These are phyloP conservation scores for Ceratotherium simum DNA, from an alignment of 2,113 vertebrate genomes.

Conservation along the genomic window DNA sequence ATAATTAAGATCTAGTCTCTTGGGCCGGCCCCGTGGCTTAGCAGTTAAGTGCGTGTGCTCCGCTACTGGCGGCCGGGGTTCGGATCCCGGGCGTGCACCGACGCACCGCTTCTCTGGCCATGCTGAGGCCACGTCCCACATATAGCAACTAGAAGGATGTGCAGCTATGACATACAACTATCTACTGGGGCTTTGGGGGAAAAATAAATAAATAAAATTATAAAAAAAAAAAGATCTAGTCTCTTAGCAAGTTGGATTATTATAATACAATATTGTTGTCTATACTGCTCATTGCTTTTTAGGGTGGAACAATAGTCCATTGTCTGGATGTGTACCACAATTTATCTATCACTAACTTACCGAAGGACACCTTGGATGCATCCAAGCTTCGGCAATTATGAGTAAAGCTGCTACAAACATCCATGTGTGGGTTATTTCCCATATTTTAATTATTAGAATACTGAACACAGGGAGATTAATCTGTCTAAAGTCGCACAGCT, in stretches of 20 bases:
- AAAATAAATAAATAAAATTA: too few relatives aligned
- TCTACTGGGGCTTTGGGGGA: too few relatives aligned
- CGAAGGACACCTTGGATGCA: neutral
- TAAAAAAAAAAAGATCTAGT: neutral
- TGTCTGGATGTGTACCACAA: neutral
- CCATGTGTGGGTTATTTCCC: neutral
- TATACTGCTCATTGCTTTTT: neutral
- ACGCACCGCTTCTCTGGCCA: too few relatives aligned
- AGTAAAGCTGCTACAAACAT: neutral
- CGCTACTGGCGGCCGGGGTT: too few relatives aligned
- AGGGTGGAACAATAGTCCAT: neutral
- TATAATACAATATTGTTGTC: neutral
- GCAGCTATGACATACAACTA: too few relatives aligned
- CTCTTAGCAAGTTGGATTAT: neutral
- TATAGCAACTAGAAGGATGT: too few relatives aligned
- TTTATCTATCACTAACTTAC: neutral
- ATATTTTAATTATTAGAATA: neutral
- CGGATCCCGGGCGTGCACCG: too few relatives aligned
- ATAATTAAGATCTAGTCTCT: neutral
- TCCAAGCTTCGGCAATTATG: neutral
- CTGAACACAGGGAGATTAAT: neutral
- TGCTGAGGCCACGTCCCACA: too few relatives aligned
- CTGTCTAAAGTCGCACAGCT: neutral
- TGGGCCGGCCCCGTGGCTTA: too few relatives aligned
- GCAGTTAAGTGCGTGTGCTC: too few relatives aligned